Evolutionary conservation across 2,797 vertebrate species (phyloP).

Genomic region (Acrossocheilus wenchowensis): DNA sequence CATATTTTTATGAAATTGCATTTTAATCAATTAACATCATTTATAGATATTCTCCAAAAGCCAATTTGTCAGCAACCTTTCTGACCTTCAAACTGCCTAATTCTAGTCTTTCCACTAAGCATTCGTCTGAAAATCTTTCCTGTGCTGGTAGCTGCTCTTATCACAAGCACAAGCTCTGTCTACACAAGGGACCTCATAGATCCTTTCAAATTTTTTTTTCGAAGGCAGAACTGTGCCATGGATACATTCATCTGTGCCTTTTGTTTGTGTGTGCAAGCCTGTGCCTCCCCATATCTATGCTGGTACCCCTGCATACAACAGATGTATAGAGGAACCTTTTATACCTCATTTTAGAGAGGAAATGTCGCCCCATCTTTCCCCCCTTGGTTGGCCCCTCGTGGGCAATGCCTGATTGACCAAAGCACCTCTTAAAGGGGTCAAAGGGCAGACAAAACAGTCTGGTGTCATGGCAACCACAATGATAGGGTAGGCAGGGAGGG

Average conservation of each 20-base stretch:
- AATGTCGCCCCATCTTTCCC: slow-evolving; percentile 62
- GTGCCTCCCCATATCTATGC: slow-evolving; percentile 14
- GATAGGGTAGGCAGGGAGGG: slow-evolving; percentile 56
- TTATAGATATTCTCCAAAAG: neutral
- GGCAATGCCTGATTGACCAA: slow-evolving; percentile 87
- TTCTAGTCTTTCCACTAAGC: neutral
- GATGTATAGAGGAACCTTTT: slow-evolving; percentile 77
- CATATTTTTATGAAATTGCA: neutral
- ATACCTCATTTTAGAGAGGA: slow-evolving; percentile 76
- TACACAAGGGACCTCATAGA: slow-evolving; percentile 71
- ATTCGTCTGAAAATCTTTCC: slow-evolving; percentile 17
- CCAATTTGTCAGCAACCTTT: neutral
- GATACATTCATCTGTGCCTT: slow-evolving; percentile 79
- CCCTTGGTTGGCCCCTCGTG: slow-evolving; percentile 76
- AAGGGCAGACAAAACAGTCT: slow-evolving; percentile 88
- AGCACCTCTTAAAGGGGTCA: slow-evolving; percentile 85
- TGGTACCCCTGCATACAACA: slow-evolving; percentile 68
- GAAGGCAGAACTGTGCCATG: slow-evolving; percentile 19
- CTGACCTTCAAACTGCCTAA: neutral
- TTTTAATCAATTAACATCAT: neutral
- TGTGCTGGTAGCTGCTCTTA: slow-evolving; percentile 77
- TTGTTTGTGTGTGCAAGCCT: slow-evolving; percentile 51
- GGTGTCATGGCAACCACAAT: slow-evolving; percentile 85
- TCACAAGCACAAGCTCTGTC: slow-evolving; percentile 74
- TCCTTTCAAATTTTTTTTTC: slow-evolving; percentile 36